These are phyloP conservation scores for Ligdia adustata DNA, from an alignment of 2,888 invertebrate genomes.

Conservation along the genomic window DNA sequence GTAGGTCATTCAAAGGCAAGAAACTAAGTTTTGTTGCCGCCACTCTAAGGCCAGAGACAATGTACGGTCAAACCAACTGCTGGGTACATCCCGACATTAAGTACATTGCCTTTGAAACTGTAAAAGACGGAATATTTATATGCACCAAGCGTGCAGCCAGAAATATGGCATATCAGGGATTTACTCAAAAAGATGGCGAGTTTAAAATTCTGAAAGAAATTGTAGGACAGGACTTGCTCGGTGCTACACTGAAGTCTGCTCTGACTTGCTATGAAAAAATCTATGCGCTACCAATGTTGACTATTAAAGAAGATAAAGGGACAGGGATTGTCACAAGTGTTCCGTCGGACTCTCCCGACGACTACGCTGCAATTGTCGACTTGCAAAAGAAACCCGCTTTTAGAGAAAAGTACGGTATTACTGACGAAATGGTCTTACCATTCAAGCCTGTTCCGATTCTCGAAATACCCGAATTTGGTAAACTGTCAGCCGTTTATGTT, in stretches of 20 bases:
- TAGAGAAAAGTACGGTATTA: slow-evolving; percentile 95
- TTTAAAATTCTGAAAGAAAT: slow-evolving; percentile 88
- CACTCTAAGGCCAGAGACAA: slow-evolving; percentile 99
- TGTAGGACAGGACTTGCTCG: slow-evolving; percentile 91
- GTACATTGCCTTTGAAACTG: slow-evolving; percentile 93
- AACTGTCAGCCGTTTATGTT: slow-evolving; percentile 91
- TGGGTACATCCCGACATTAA: slow-evolving; percentile 98
- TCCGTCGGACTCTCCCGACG: slow-evolving; percentile 99
- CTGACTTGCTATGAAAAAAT: slow-evolving; percentile 92
- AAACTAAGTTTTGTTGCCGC: slow-evolving; percentile 96
- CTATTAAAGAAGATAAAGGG: slow-evolving; percentile 98
- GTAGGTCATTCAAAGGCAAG: slow-evolving; percentile 79
- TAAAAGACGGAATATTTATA: slow-evolving; percentile 91
- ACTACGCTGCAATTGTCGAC: slow-evolving; percentile 97
- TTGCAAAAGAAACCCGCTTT: slow-evolving; percentile 97
- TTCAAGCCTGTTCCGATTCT: slow-evolving; percentile 92
- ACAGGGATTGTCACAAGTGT: slow-evolving; percentile 99
- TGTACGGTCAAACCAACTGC: slow-evolving; percentile 99
- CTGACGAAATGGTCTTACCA: slow-evolving; percentile 87
- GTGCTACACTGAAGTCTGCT: slow-evolving; percentile 93
- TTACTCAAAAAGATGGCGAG: slow-evolving; percentile 91
- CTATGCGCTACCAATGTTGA: slow-evolving; percentile 98
- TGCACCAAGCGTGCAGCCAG: slow-evolving; percentile 94
- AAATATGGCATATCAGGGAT: slow-evolving; percentile 98
- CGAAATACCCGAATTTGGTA: slow-evolving; percentile 95